These are phyloP conservation scores for Tyrophagus putrescentiae DNA, from an alignment of 1,140 invertebrate species.

Conservation along the genomic window DNA sequence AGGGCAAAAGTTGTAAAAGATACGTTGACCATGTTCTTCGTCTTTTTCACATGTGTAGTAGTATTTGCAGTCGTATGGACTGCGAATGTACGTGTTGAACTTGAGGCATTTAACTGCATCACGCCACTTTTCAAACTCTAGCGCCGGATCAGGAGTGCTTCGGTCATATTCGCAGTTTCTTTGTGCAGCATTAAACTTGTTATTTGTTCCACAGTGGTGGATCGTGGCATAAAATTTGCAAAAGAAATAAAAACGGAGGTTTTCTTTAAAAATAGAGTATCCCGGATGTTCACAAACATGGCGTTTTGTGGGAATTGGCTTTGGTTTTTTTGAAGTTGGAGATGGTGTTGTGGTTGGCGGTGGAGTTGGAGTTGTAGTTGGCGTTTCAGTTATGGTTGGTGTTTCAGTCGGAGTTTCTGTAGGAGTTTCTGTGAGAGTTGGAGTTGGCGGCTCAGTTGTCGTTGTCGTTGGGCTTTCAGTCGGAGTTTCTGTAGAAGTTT, in stretches of 20 bases:
- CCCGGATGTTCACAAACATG: not conserved
- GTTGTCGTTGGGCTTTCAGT: not conserved
- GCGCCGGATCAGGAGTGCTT: not conserved
- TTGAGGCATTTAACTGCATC: not conserved
- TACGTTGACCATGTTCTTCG: not conserved
- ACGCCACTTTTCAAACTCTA: not conserved
- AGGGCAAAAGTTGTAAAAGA: not conserved
- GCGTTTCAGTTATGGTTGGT: not conserved
- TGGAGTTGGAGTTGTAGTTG: slow-evolving; percentile 1
- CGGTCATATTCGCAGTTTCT: not conserved
- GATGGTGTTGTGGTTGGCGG: not conserved
- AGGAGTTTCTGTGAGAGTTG: not conserved
- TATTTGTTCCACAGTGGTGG: not conserved
- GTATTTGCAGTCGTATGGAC: slow-evolving; percentile 4
- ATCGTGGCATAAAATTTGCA: slow-evolving; percentile 3
- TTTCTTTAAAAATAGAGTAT: not conserved
- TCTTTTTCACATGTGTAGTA: not conserved
- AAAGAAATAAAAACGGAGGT: not conserved
- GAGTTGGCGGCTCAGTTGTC: not conserved
- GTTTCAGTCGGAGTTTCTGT: not conserved
- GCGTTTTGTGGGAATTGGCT: not conserved
- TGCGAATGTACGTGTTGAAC: not conserved
- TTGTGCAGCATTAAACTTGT: not conserved
- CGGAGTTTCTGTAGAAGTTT: not conserved
- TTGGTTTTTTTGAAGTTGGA: not conserved